Percentiles rank a stretch among this genome's conserved stretches.
These are phyloP conservation scores for Diglossa brunneiventris DNA, from an alignment of 2,113 vertebrate species.

Conservation along the genomic window DNA sequence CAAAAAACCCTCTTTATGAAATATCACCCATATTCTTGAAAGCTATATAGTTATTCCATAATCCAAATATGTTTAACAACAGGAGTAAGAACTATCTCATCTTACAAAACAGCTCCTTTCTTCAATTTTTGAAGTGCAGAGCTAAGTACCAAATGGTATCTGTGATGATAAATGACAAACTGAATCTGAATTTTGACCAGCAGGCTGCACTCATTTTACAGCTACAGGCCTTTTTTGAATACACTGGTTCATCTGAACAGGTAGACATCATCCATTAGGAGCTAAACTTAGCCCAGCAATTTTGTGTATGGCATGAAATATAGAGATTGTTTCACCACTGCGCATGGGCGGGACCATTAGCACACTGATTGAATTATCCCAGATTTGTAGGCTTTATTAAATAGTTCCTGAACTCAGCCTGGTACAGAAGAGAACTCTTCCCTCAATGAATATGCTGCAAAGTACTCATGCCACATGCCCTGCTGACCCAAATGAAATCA, in stretches of 20 bases:
- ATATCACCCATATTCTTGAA: background rate
- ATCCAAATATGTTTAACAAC: background rate
- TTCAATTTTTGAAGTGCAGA: background rate
- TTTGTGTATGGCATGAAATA: background rate
- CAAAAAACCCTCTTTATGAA: accelerated
- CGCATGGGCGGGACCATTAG: background rate
- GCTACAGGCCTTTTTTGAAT: background rate
- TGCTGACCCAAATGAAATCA: background rate
- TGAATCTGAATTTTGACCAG: background rate
- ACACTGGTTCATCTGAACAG: background rate
- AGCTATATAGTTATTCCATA: background rate
- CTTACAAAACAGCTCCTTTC: background rate
- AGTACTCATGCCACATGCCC: background rate
- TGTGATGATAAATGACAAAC: background rate
- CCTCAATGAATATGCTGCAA: background rate
- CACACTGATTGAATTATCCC: background rate
- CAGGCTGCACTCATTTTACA: background rate
- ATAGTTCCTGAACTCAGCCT: background rate
- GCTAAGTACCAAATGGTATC: background rate
- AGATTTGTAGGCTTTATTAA: background rate
- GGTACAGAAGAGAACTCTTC: background rate
- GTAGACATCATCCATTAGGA: background rate
- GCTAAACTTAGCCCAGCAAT: background rate
- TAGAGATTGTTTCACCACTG: background rate
- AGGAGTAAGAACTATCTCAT: background rate